Base-by-base conservation (phyloP, 2,113 vertebrate species). In the Excalfactoria chinensis region DNA sequence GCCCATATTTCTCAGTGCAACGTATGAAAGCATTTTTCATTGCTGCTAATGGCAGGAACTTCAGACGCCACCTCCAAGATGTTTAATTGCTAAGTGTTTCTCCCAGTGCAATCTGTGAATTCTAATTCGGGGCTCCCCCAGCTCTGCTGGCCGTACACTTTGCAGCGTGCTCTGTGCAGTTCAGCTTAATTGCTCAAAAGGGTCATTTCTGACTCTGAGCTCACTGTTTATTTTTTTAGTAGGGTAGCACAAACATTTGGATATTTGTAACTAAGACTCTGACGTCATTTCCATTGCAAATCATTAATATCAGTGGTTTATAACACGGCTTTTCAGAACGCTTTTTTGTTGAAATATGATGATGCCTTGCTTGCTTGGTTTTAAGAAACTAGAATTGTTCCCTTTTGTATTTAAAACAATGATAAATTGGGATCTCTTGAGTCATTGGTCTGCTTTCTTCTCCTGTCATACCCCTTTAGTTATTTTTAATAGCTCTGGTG, bases 211-310 rank as follows among this genome's bases (percentile, higher is more conserved):
- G 76, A 59, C 66, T 86, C 84, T 63, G 84, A 86, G 82, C 63
- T 96, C 75, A 75, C 48, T 83, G 55, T 79, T 88, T 73, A 76
- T 87, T 73, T 94, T 77, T 87, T 89, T 73, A 70, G 79, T 56
- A 63, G 93, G 12, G 70, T 44, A 96, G 78, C 71, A 93, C 78
- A 91, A 88, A 79, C 85, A 69, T 94, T 95, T 93, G 81, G 93
- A 93, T 68, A 18, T 89, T 93, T 81, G 94, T 87, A 82, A 66
- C 43, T 55, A 90, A 71, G 93, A 59, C 77, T 86, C 58, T 60
- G 89, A 92, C 15, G 72, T 90, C 75, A 93, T 90, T 95, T 89
- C 87, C 87, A 81, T 17, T 66, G 73, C 69, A 90, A 92, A 69
- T 91, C 86, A 55, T 93, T 94, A 73, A 76, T 94, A 93, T 87